Conservation (phyloP, 2,888 invertebrate species). For the Yponomeuta cagnagella region DNA sequence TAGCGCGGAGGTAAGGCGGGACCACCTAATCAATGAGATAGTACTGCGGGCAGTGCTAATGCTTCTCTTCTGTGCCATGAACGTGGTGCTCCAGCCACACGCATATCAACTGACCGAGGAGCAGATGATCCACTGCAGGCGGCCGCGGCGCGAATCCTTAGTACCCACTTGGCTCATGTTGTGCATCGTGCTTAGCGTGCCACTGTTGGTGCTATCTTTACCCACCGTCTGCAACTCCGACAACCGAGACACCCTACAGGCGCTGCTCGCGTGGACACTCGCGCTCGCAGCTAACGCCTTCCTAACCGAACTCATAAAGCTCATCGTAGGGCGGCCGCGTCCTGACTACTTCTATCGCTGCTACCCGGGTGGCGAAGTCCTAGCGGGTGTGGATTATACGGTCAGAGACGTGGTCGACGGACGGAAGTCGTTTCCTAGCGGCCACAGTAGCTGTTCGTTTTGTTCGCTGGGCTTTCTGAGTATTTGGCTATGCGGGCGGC, state of each 20-base stretch:
- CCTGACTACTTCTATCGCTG: constrained; percentile 90
- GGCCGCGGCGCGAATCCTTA: constrained; percentile 80
- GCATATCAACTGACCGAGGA: constrained; percentile 85
- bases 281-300: constrained; percentile 79
- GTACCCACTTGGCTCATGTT: constrained; percentile 79
- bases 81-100: constrained; percentile 77
- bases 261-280: constrained; percentile 74
- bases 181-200: constrained; percentile 76
- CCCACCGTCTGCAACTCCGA: constrained; percentile 38
- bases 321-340: constrained; percentile 81
- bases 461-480: constrained; percentile 83
- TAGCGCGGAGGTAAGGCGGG: neutral
- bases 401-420: constrained; percentile 83
- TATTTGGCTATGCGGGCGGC: constrained; percentile 81
- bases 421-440: constrained; percentile 91
- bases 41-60: neutral
- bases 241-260: constrained; percentile 34
- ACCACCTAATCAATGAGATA: neutral
- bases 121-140: constrained; percentile 81
- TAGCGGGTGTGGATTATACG: constrained; percentile 75
- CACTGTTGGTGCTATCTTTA: constrained; percentile 68
- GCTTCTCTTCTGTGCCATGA: constrained; percentile 45
- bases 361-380: constrained; percentile 81
- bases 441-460: constrained; percentile 88
- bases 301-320: constrained; percentile 77